Evolutionary conservation across 2,113 vertebrate genomes (phyloP), one percentile per base, ranked within the genome.

Genomic region (Trichomycterus rosablanca): DNA sequence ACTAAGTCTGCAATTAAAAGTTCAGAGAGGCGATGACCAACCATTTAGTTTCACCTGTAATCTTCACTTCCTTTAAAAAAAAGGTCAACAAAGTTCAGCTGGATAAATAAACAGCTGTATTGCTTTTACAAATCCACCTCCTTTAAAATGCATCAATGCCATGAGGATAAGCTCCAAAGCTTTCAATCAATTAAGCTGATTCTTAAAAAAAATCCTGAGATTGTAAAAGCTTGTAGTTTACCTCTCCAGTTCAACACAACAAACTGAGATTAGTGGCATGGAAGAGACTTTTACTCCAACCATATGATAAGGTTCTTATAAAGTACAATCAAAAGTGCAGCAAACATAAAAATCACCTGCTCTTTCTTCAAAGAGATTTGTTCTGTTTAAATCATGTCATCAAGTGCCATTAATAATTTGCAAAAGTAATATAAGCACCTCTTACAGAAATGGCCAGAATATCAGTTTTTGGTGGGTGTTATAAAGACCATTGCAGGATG

Each of bases 161-260:
- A 23, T 30, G 20, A 49, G 15, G 39, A 34, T 34, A 37, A 37
- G 7, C 37, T 42, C 8, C 22, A 34, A 35, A 5, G 48, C 50
- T 35, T 62, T 60, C 37, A 40, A 62, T 48, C 24, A 43, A 45
- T 50, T 48, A 56, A 16, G 32, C 48, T 54, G 24, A n/a, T n/a
- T n/a, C 52, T 67, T 54, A 35, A 63, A 72, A 72, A 59, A 48
- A 72, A 72, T 67, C 70, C 70, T 68, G 70, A 72, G 70, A 67
- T 57, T 65, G 11, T 59, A 63, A 57, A 39, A 44, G 45, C 45
- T 49, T 28, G 9, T 42, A 22, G 10, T 23, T 40, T 4, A 8
- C n/a, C 56, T 58, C 52, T 66, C 28, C 44, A 22, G 12, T 63
- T 66, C 58, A 60, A 54, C 52, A 49, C 15, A 57, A 60, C 40